Base-by-base conservation (phyloP, 1,140 invertebrate species). In the Ostrea edulis region DNA sequence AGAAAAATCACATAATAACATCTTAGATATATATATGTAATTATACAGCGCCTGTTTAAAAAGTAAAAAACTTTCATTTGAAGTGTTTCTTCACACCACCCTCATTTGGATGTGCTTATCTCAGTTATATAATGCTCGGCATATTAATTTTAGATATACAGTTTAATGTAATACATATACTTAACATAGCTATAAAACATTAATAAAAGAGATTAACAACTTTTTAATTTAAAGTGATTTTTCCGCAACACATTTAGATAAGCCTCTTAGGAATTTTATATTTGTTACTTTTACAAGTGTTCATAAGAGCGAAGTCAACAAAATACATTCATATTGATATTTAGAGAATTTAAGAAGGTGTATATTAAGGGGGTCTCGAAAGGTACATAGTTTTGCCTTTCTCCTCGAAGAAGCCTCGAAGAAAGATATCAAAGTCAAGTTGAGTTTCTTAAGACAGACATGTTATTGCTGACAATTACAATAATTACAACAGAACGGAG, bases 151-250 rank as follows among this genome's bases (percentile, higher is more conserved):
- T 12, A 29, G 35, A 77, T 77, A 29, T 29, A 35, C 12, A 77
- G 35, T 22, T 29, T 3, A 71, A 71, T 11, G 8, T 29, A 71
- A 71, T 71, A 8, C 65, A 22, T 25, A 7, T 44, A 77, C 68
- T 77, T 77, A 77, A 44, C 68, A 77, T 29, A 11, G 22, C 35
- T 29, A 29, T 77, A 29, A 25, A 77, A 3, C 25, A 35, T 25
- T 17, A 29, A 77, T 25, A 77, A 77, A 35, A 5, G 2, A 17
- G 68, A 77, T 77, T 77, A 77, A 77, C 68, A 77, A 77, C 25
- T 77, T 77, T 77, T 77, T 77, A 77, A 77, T 77, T 77, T 77
- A 77, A 77, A 77, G 68, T 77, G 68, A 77, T 77, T 77, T 77
- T 77, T 77, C 68, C 68, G 68, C 68, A 77, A 77, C 68, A 77